Percentiles rank a stretch among this genome's conserved stretches.
phyloP scores from a whole-genome alignment of 2,888 invertebrate genomes.

The Epistrophella euchroma region DNA sequence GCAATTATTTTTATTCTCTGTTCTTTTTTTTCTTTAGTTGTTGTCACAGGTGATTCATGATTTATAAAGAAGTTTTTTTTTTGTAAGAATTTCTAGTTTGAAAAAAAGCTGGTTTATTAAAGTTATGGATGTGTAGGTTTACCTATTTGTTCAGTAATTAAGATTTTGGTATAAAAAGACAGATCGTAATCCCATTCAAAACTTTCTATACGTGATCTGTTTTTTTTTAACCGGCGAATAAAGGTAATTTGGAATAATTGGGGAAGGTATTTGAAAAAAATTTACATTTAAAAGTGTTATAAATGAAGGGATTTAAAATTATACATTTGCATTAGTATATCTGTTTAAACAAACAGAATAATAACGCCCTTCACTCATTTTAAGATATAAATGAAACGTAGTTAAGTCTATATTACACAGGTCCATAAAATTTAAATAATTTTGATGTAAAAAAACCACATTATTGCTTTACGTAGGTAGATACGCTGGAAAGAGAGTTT shows the following conservation, averaged over 20 bases:
- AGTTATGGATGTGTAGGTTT: neutral
- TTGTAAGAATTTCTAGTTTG: conserved; percentile 6
- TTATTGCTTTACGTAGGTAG: too few relatives aligned
- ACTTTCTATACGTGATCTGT: conserved; percentile 14
- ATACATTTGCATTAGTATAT: neutral
- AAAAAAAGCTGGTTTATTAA: conserved; percentile 31
- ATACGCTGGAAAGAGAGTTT: too few relatives aligned
- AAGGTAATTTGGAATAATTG: conserved; percentile 17
- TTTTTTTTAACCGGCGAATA: conserved; percentile 25
- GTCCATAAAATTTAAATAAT: too few relatives aligned
- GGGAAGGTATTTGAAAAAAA: neutral
- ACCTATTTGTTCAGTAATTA: neutral
- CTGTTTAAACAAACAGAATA: neutral
- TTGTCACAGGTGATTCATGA: conserved; percentile 47
- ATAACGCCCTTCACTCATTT: neutral
- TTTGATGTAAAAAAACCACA: too few relatives aligned
- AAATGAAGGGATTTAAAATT: neutral
- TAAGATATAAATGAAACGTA: neutral
- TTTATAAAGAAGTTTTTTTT: conserved; percentile 20
- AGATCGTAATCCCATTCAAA: neutral
- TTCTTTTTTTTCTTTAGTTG: neutral
- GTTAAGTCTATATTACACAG: too few relatives aligned
- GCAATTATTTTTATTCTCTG: neutral
- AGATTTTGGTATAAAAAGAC: neutral
- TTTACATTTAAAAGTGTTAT: neutral